These are phyloP conservation scores for Zingel zingel DNA, from an alignment of 2,113 vertebrate species.

Conservation along the genomic window DNA sequence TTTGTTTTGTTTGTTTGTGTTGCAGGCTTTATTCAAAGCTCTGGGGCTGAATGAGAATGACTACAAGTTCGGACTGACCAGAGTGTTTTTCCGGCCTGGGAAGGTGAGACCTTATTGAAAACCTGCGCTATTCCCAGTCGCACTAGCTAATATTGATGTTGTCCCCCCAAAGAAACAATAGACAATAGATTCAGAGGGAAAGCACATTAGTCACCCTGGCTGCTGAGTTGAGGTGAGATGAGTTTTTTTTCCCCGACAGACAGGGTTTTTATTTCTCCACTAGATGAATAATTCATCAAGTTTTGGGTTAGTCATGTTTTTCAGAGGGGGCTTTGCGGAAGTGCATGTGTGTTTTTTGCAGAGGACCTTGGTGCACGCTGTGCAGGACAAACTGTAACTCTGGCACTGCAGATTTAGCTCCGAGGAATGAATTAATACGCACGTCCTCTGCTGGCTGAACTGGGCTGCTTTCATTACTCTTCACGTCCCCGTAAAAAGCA, in stretches of 20 bases:
- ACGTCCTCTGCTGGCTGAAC: background rate
- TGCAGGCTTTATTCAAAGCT: constrained; percentile 97
- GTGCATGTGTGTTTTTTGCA: background rate
- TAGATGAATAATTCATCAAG: constrained; percentile 69
- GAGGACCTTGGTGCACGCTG: constrained; percentile 10
- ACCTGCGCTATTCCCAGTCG: background rate
- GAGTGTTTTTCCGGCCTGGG: constrained; percentile 97
- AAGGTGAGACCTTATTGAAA: constrained; percentile 87
- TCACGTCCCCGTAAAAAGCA: background rate
- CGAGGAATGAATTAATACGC: constrained; percentile 21
- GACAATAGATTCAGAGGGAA: constrained; percentile 20
- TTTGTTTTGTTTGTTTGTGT: constrained; percentile 33
- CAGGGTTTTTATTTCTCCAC: constrained; percentile 35
- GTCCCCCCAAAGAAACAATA: constrained; percentile 23
- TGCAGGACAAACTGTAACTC: constrained; percentile 20
- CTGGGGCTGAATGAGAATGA: constrained; percentile 96
- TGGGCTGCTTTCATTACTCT: constrained; percentile 16
- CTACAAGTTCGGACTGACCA: constrained; percentile 98
- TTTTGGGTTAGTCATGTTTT: constrained; percentile 22
- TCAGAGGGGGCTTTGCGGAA: background rate
- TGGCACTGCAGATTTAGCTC: constrained; percentile 15
- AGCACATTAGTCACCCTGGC: constrained; percentile 43
- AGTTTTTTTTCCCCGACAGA: constrained; percentile 46
- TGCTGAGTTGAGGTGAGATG: constrained; percentile 34
- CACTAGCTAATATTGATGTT: constrained; percentile 6